A percentile compares a stretch with the other conserved stretches of the same genome.
Conservation (phyloP, 1,140 invertebrate genomes). For the Berghia stephanieae region DNA sequence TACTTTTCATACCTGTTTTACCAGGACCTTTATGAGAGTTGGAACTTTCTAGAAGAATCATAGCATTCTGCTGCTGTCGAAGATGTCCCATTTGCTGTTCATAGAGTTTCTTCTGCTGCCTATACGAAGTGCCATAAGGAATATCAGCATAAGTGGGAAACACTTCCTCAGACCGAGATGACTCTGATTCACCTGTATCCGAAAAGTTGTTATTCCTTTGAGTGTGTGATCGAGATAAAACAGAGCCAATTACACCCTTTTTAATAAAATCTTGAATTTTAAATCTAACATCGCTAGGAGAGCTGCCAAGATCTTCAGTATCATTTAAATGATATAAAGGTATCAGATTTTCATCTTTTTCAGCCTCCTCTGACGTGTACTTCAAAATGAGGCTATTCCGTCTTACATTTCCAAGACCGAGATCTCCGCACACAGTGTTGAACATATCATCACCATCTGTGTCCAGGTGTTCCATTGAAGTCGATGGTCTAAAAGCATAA, state of each 20-base stretch:
- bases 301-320: background rate
- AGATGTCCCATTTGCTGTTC: constrained; percentile 40
- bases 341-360: background rate
- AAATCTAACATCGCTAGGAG: background rate
- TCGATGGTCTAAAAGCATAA: constrained; percentile 44
- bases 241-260: background rate
- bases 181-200: background rate
- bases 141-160: constrained; percentile 46
- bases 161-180: constrained; percentile 16
- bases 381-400: background rate
- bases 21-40: too few species aligned
- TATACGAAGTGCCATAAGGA: constrained; percentile 43
- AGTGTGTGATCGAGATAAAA: background rate
- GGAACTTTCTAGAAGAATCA: too few species aligned
- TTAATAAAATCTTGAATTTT: background rate
- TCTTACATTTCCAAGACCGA: constrained; percentile 43
- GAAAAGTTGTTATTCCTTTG: background rate
- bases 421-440: constrained; percentile 46
- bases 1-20: too few species aligned
- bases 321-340: background rate
- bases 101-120: constrained; percentile 46
- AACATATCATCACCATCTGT: constrained; percentile 37
- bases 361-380: background rate
- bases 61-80: constrained; percentile 30
- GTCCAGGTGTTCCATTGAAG: constrained; percentile 14